Base-by-base conservation (phyloP, 2,113 vertebrate species). In the Mobula hypostoma region DNA sequence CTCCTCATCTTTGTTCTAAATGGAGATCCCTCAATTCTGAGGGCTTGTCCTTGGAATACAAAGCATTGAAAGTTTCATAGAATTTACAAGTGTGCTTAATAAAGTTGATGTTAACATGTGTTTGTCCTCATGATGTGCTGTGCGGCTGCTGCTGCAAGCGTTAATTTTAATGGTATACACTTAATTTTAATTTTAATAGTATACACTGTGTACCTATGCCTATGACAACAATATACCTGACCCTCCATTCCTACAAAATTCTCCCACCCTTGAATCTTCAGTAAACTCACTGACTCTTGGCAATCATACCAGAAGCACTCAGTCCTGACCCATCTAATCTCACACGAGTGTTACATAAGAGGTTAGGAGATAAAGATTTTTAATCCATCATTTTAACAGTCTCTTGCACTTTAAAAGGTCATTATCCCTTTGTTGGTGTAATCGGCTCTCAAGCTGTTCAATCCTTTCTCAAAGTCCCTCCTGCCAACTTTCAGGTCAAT, bases 311-410 rank as follows among this genome's bases (percentile, higher is more conserved):
- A 29, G 0, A 21, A 83, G 79, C 40, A 82, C 79, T 21, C 79
- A 83, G 56, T 85, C 24, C 82, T 12, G 24, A 58, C 8, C 82
- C 21, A 82, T 7, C 79, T 82, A 48, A 21, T 56, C 36, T 48
- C 79, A 82, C 79, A 82, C 36, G 6, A 19, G 79, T 48, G 40
- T 82, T 82, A 82, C 17, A 61, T 29, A 27, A 27, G 24, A 29
- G 24, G 48, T 85, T 85, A 58, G 0, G 82, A 61, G 82, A 58
- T 85, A 61, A 85, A 27, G 56, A 85, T 85, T 85, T 56, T 61
- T 58, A 85, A 85, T 85, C 82, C 21, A 85, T 85, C 80, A 85
- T 85, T 85, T 85, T 63, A 87, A 58, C 27, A 29, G 83, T 61
- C 83, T 61, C 9, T 87, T 87, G 83, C 83, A 87, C 58, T 87